Base-by-base conservation (phyloP, 2,797 vertebrate genomes). In the Eidolon dupreanum region DNA sequence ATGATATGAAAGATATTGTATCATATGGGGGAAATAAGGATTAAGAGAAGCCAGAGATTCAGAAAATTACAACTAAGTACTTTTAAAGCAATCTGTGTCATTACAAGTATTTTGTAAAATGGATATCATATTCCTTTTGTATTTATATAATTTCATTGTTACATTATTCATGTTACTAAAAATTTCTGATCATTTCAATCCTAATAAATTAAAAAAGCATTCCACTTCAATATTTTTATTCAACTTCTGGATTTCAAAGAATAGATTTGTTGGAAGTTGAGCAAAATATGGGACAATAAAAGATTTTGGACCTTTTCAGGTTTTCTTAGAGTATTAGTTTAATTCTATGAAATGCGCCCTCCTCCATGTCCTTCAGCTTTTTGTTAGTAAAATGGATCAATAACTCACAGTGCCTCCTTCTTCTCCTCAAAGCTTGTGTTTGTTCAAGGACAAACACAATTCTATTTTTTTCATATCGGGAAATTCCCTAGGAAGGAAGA, bases 401-500 rank as follows among this genome's bases (percentile, higher is more conserved):
- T n/a, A 20, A 13, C 31, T 19, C 12, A 7, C 19, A 41, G 12
- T 0, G 0, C 20, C 3, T 9, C 77, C 82, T 63, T 46, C 55
- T 75, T 51, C 57, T 79, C 49, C 53, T 63, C 55, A n/a, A 63
- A 66, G 46, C 16, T 63, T 49, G 11, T 87, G 59, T 87, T 87
- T 92, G 68, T 63, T 81, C 81, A 41, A 55, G 53, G 59, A 79
- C 91, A 77, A 46, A 46, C 20, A 66, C 53, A 77, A 87, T 63
- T 77, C 51, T 90, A 8, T 88, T 74, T 87, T 84, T 57, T 51
- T 93, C 66, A 11, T 75, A 68, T 87, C 8, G 2, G 84, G 71
- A 88, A 94, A 93, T 95, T 87, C 90, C 92, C 82, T 59, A 75
- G 49, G 93, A 94, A 92, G 28, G 71, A 70, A 89, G 84, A 88